phyloP scores from a whole-genome alignment of 1,140 invertebrate species.

The Drosophila kepulauana region DNA sequence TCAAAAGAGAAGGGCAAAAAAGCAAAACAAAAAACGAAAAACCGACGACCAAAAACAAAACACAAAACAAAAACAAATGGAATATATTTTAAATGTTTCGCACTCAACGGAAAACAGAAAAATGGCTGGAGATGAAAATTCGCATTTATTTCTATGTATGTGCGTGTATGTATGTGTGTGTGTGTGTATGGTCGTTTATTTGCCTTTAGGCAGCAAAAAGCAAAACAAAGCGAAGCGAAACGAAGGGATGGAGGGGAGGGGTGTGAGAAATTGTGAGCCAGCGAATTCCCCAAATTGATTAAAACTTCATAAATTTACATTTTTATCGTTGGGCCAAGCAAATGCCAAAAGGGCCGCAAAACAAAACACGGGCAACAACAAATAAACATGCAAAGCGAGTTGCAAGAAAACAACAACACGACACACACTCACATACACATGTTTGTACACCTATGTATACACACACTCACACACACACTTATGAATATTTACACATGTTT shows the following conservation, averaged over 20 bases:
- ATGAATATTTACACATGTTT: slow-evolving; percentile 81
- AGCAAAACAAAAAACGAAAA: slow-evolving; percentile 33
- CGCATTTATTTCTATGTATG: slow-evolving; percentile 48
- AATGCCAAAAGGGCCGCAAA: slow-evolving; percentile 52
- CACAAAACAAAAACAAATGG: slow-evolving; percentile 29
- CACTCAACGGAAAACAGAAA: slow-evolving; percentile 39
- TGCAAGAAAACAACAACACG: slow-evolving; percentile 52
- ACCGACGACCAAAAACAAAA: slow-evolving; percentile 10
- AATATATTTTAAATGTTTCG: slow-evolving; percentile 80
- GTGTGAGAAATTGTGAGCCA: slow-evolving; percentile 44
- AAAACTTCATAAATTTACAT: slow-evolving; percentile 84
- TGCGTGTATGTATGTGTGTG: slow-evolving; percentile 42
- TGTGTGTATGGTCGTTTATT: slow-evolving; percentile 36
- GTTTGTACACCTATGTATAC: background rate
- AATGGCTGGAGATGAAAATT: slow-evolving; percentile 26
- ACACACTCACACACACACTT: slow-evolving; percentile 35
- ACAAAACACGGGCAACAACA: slow-evolving; percentile 45
- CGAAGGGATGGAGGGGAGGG: background rate
- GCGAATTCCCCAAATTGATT: slow-evolving; percentile 82
- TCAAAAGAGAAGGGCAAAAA: slow-evolving; percentile 13
- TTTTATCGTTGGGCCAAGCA: slow-evolving; percentile 75
- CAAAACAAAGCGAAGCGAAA: slow-evolving; percentile 47
- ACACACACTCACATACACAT: slow-evolving; percentile 23
- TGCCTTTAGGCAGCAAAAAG: slow-evolving; percentile 56
- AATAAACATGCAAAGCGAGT: slow-evolving; percentile 55